phyloP scores from a whole-genome alignment of 2,888 invertebrate species.

The Pandemis cinnamomeana region DNA sequence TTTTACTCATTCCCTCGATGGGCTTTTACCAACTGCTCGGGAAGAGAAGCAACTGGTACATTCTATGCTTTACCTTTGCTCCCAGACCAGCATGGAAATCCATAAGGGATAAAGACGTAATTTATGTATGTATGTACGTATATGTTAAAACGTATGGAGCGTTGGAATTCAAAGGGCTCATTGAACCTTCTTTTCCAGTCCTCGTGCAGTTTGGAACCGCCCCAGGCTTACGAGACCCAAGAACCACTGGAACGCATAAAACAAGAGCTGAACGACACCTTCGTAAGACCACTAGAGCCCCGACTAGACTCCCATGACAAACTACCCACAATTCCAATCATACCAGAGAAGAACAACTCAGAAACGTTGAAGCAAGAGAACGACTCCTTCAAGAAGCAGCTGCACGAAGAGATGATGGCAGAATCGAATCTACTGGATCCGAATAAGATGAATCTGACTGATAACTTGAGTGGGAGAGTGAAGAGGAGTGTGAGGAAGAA shows the following conservation, averaged over 20 bases:
- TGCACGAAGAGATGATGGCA: constrained; percentile 66
- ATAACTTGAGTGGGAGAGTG: constrained; percentile 51
- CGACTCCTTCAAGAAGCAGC: constrained; percentile 60
- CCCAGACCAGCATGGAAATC: no score
- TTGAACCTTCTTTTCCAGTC: constrained; percentile 55
- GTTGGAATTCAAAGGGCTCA: no score
- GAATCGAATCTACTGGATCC: constrained; percentile 66
- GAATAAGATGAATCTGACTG: constrained; percentile 64
- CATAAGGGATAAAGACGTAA: no score
- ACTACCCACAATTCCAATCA: constrained; percentile 61
- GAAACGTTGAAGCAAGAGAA: constrained; percentile 63
- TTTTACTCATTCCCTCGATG: no score
- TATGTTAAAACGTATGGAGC: no score
- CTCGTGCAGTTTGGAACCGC: constrained; percentile 72
- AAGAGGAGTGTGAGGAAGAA: constrained; percentile 50
- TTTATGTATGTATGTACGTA: no score
- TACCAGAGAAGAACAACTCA: constrained; percentile 65
- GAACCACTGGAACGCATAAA: constrained; percentile 68
- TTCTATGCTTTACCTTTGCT: no score
- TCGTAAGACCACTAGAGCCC: constrained; percentile 59
- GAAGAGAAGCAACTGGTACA: no score
- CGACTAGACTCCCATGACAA: constrained; percentile 56
- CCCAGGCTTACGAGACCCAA: constrained; percentile 74
- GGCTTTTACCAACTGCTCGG: no score
- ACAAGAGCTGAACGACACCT: constrained; percentile 71